Evolutionary conservation across 2,113 vertebrate species (phyloP).

Genomic region (Sebastes schlegelii): DNA sequence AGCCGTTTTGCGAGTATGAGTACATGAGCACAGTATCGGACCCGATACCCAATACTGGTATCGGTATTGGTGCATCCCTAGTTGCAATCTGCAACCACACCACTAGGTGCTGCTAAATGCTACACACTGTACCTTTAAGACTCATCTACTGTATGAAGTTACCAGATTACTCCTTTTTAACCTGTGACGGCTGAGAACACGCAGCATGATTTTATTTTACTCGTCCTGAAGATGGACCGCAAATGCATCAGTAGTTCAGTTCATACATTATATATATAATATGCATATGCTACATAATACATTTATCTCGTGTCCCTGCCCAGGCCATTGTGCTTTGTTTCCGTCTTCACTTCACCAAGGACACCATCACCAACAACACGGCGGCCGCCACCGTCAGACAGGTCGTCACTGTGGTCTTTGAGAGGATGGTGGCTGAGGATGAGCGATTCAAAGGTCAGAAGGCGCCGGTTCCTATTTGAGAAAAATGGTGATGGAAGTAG

Average conservation of each 20-base stretch:
- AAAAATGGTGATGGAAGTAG: background rate
- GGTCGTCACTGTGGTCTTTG: conserved; percentile 98
- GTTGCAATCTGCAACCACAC: no score
- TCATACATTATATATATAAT: no score
- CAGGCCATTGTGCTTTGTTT: conserved; percentile 99
- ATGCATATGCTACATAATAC: background rate
- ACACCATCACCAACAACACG: conserved; percentile 99
- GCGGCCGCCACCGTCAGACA: conserved; percentile 97
- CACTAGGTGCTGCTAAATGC: no score
- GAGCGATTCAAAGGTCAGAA: conserved; percentile 90
- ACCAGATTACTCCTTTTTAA: background rate
- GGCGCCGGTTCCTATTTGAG: background rate
- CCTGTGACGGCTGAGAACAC: background rate
- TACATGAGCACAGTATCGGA: no score
- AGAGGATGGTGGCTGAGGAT: conserved; percentile 99
- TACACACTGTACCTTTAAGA: background rate
- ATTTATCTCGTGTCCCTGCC: background rate
- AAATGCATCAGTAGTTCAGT: background rate
- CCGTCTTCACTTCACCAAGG: conserved; percentile 98
- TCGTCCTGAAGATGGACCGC: background rate
- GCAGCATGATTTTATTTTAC: background rate
- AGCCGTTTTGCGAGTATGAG: no score
- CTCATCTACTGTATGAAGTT: background rate
- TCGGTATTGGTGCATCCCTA: no score
- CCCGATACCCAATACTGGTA: no score